Base-by-base conservation (phyloP, 1,140 invertebrate species). In the Microvelia longipes region DNA sequence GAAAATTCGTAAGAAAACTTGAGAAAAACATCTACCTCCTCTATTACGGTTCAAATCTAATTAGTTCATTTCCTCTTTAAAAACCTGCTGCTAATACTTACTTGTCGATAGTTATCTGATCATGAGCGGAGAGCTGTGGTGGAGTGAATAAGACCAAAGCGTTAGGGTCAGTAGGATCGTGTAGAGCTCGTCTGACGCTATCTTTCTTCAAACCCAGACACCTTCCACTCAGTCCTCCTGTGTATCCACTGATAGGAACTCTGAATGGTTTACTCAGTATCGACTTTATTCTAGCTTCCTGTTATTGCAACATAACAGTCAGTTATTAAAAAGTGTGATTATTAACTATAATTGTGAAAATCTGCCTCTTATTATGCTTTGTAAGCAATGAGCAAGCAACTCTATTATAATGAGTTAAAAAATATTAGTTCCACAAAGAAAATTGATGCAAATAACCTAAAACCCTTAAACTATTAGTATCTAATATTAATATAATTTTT, bases 141-240 rank as follows among this genome's bases (percentile, higher is more conserved):
- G 98, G 97, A 13, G 81, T 79, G 78, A 91, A 98, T 19, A 99
- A 82, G 24, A 99, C 88, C 1, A 99, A 81, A 0, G 98, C 96
- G 78, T 92, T 92, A 28, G 96, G 93, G 76, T 90, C 95, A 75
- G 90, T 86, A 0, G 98, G 97, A 83, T 99, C 96, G 78, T 96
- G 91, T 15, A 99, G 79, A 0, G 97, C 81, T 71, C 88, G 84
- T 74, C 89, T 82, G 1, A 86, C 82, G 24, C 87, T 87, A 73
- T 84, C 80, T 60, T 91, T 81, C 68, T 86, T 81, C 64, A 94
- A 82, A 0, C 93, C 93, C 11, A 96, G 79, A 29, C 85, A 85
- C 77, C 89, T 85, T 76, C 85, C 87, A 30, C 86, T 87, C 0
- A 85, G 83, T 61, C 88, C 83, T 0, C 78, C 77, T 25, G 78